These are phyloP conservation scores for Saccopteryx leptura DNA, from an alignment of 2,113 vertebrate species.

Conservation along the genomic window DNA sequence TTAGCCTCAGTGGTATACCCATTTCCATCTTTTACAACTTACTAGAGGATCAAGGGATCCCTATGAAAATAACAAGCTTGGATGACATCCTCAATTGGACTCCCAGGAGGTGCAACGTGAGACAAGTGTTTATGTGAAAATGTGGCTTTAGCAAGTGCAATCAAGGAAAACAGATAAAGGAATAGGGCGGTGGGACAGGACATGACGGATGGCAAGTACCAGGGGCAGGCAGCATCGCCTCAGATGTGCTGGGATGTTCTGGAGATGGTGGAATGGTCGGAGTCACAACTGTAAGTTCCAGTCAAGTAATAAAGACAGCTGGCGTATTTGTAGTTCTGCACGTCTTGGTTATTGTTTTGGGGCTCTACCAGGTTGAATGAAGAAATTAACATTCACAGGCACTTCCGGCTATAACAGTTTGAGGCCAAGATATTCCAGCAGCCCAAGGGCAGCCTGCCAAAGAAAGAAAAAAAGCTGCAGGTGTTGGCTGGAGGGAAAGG, in stretches of 20 bases:
- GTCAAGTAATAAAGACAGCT: background rate
- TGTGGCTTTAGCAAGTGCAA: background rate
- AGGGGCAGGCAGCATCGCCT: background rate
- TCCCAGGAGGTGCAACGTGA: background rate
- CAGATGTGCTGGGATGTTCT: background rate
- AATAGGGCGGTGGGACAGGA: too few relatives aligned
- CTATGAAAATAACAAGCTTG: background rate
- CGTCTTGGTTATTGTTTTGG: background rate
- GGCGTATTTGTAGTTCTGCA: background rate
- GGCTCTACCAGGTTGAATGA: background rate
- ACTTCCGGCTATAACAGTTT: background rate
- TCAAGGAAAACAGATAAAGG: background rate
- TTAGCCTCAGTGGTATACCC: background rate
- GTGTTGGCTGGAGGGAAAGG: background rate
- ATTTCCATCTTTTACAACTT: background rate
- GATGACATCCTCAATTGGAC: background rate
- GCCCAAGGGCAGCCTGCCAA: background rate
- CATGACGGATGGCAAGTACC: background rate
- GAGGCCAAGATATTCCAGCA: background rate
- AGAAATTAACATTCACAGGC: background rate
- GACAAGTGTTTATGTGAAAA: background rate
- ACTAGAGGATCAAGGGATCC: background rate
- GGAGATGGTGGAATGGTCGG: background rate
- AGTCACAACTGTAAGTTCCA: too few relatives aligned
- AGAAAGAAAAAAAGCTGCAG: background rate